These are phyloP conservation scores for Limulus polyphemus DNA, from an alignment of 2,888 invertebrate genomes.

Conservation along the genomic window DNA sequence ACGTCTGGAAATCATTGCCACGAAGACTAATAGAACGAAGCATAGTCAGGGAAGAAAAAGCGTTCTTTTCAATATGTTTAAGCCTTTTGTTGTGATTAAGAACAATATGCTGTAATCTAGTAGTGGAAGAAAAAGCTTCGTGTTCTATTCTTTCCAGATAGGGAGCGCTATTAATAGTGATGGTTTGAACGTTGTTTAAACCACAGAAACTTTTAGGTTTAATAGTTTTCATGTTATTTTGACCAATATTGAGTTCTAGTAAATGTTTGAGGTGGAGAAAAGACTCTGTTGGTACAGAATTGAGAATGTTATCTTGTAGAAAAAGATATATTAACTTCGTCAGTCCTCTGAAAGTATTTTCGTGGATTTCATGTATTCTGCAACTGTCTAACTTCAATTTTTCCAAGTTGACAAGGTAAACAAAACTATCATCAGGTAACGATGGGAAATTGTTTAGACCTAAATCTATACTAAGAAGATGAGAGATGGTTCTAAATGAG, in stretches of 20 bases:
- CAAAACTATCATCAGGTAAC: constrained; percentile 38
- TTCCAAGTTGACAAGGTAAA: constrained; percentile 48
- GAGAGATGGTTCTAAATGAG: constrained; percentile 60
- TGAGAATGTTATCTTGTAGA: background rate
- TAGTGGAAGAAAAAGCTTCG: constrained; percentile 11
- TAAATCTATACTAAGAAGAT: constrained; percentile 59
- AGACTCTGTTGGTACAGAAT: background rate
- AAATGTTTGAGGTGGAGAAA: background rate
- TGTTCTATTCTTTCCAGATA: background rate
- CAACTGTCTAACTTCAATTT: constrained; percentile 50
- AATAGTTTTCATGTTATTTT: background rate
- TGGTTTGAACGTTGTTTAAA: background rate
- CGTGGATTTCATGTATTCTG: constrained; percentile 9
- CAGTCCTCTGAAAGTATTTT: constrained; percentile 54
- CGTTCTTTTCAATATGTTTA: constrained; percentile 12
- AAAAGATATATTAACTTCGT: constrained; percentile 46
- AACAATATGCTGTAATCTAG: constrained; percentile 15
- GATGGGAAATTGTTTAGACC: constrained; percentile 63
- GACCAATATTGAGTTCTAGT: background rate
- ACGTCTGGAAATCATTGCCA: constrained; percentile 21
- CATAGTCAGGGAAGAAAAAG: constrained; percentile 17
- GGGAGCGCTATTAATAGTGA: background rate
- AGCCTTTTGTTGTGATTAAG: constrained; percentile 19
- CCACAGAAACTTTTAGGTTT: background rate
- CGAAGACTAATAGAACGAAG: constrained; percentile 22